Conservation (phyloP, 1,140 invertebrate species). For the Bombus terrestris region DNA sequence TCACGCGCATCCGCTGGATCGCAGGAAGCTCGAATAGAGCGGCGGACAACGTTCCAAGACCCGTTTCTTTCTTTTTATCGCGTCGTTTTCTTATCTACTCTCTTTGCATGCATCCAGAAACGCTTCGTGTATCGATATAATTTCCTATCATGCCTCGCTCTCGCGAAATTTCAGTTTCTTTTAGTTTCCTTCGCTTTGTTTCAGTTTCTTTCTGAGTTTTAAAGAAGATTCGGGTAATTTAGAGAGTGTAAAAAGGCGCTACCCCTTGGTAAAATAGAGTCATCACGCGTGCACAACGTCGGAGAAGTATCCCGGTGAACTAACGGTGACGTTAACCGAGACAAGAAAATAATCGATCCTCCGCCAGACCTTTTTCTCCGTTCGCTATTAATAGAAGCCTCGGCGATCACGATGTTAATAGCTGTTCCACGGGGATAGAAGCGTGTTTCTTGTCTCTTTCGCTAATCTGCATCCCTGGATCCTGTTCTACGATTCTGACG, state of each 20-base stretch:
- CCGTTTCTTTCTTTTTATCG: neutral
- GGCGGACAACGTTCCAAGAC: neutral
- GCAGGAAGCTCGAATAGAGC: constrained; percentile 7
- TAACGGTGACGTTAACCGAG: constrained; percentile 39
- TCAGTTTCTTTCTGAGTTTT: neutral
- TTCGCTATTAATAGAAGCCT: constrained; percentile 37
- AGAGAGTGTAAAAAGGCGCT: neutral
- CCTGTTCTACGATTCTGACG: too few relatives aligned
- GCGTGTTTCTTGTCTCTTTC: neutral
- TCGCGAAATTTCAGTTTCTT: neutral
- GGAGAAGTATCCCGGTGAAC: neutral
- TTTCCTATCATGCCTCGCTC: neutral
- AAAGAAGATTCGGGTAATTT: neutral
- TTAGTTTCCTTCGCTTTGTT: neutral
- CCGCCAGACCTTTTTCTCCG: constrained; percentile 8
- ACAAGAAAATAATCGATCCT: constrained; percentile 52
- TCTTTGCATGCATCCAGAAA: neutral
- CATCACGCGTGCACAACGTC: constrained; percentile 8
- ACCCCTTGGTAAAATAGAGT: constrained; percentile 26
- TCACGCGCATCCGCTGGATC: constrained; percentile 48
- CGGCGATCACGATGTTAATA: constrained; percentile 27
- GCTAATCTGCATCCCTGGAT: constrained; percentile 25
- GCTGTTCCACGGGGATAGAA: neutral
- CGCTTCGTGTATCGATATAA: neutral
- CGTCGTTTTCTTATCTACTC: neutral